A percentile compares a stretch with the other conserved stretches of the same genome.
Evolutionary conservation across 1,140 invertebrate species (phyloP).

Genomic region (Anoplolepis gracilipes): DNA sequence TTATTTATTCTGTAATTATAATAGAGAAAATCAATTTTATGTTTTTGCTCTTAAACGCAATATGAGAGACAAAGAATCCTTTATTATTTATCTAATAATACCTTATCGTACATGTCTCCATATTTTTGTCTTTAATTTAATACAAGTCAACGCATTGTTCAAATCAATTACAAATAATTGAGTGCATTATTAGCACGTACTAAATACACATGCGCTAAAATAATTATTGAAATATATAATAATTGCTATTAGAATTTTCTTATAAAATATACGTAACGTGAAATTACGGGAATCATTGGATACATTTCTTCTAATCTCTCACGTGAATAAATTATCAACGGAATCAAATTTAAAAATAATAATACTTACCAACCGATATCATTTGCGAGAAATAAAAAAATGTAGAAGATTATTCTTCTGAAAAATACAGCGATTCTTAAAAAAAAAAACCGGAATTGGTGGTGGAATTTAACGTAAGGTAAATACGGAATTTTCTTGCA

Average conservation of each 20-base stretch:
- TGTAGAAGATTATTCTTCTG: background rate
- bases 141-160: background rate
- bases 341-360: background rate
- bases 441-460: too few relatives aligned
- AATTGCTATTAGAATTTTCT: background rate
- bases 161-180: background rate
- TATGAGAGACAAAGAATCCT: background rate
- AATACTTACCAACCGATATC: background rate
- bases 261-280: background rate
- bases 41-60: background rate
- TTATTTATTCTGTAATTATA: conserved; percentile 7
- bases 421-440: background rate
- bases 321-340: conserved; percentile 1
- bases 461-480: background rate
- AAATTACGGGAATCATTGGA: background rate
- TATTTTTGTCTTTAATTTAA: conserved; percentile 9
- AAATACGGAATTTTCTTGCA: background rate
- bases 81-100: background rate
- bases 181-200: background rate
- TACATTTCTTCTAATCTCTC: background rate
- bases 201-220: background rate
- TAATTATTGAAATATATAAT: background rate
- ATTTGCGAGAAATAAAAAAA: background rate
- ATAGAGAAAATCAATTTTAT: conserved; percentile 7
- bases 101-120: background rate